These are phyloP conservation scores for Aviceda subcristata DNA, from an alignment of 2,113 vertebrate genomes.

Conservation along the genomic window DNA sequence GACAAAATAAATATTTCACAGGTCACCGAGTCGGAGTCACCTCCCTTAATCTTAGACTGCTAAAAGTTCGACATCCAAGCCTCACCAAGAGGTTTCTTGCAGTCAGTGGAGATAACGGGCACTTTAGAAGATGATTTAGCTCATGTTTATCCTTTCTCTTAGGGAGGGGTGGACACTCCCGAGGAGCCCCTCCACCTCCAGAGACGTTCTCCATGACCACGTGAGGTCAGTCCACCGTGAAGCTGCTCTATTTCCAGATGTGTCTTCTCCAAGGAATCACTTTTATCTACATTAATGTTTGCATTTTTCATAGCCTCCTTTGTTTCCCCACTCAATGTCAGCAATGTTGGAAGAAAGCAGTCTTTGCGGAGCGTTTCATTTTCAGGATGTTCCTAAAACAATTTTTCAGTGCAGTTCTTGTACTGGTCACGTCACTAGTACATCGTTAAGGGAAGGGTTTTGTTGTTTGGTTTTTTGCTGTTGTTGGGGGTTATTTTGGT, in stretches of 20 bases:
- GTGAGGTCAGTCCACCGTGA: rapidly evolving
- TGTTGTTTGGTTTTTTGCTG: not conserved
- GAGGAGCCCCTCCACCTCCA: not conserved
- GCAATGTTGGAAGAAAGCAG: not conserved
- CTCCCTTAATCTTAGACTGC: not conserved
- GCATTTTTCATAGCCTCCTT: not conserved
- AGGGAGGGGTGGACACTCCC: not conserved
- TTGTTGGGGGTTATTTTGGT: not conserved
- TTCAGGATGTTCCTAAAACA: not conserved
- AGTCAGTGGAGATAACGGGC: not conserved
- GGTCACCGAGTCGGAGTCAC: not conserved
- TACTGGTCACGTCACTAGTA: too few relatives aligned
- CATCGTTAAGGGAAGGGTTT: not conserved
- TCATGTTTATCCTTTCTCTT: not conserved
- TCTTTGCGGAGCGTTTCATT: not conserved
- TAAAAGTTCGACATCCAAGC: not conserved
- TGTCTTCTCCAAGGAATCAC: not conserved
- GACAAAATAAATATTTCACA: not conserved
- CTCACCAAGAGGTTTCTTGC: not conserved
- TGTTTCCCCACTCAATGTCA: not conserved
- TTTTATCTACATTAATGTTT: not conserved
- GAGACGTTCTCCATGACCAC: not conserved
- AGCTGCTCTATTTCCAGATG: not conserved
- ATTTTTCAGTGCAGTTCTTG: not conserved
- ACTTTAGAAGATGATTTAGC: not conserved